Evolutionary conservation across 2,888 invertebrate species (phyloP), one percentile per base, ranked within the genome.

Genomic region (Parnassius mnemosyne): DNA sequence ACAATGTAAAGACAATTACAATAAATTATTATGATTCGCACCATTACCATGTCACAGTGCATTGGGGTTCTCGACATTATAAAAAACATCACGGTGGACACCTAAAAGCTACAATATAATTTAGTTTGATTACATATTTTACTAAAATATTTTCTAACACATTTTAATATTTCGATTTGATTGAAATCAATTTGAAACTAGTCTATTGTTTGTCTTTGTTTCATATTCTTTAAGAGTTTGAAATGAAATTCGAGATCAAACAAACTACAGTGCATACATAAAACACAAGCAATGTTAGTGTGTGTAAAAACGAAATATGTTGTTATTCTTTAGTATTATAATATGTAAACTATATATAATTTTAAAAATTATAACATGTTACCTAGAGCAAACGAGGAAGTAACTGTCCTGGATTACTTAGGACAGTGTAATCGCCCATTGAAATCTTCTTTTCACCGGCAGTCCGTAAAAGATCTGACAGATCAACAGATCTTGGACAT

Each of bases 31-130:
- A n/a, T 34, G 9, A 13, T 54, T 34, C 43, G 46, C 41, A 47
- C 34, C 41, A 20, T 54, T 16, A 54, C 16, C 41, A 54, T 13
- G 11, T n/a, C 56, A 41, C 13, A 41, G 44, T n/a, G 16, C 43
- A 16, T 16, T 34, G 47, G 47, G 41, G 10, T n/a, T 56, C 34
- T 47, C 44, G 9, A 52, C 34, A 53, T 47, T 53, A 59, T 41
- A 59, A 59, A 43, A 61, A 57, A 13, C 12, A 62, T 16, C 44
- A 61, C 56, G 56, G 56, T 56, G 55, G 55, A 46, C 34, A 52
- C 41, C 56, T 52, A 55, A 43, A 49, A 50, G 41, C 56, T 56
- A 61, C 61, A 42, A 56, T 61, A 52, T 55, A 55, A 61, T 56
- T 57, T 52, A 61, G 20, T 52, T 46, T n/a, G 34, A 61, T 61